A percentile compares a stretch with the other conserved stretches of the same genome.
Conservation (phyloP, 92 coral and sea anemone genomes). For the Porites evermanni region DNA sequence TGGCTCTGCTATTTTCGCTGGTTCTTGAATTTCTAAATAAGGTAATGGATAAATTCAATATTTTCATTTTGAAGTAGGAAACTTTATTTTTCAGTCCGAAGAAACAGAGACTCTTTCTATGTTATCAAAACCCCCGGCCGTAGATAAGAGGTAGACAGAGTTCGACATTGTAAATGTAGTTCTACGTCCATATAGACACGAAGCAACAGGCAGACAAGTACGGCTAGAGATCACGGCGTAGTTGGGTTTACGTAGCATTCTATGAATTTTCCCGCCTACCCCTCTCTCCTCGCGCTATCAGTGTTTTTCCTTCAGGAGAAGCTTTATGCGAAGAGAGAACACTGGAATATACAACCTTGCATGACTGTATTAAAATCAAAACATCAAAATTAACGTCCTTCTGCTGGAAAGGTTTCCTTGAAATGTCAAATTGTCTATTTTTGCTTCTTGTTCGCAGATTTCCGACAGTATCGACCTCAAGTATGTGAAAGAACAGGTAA, state of each 20-base stretch:
- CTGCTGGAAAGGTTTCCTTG: too few species aligned
- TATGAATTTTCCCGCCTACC: not conserved
- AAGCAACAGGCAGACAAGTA: not conserved
- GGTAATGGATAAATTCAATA: too few species aligned
- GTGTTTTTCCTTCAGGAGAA: not conserved
- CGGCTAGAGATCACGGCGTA: not conserved
- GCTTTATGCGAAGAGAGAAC: not conserved
- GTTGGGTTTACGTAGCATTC: not conserved
- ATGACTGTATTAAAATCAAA: too few species aligned
- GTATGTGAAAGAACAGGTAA: constrained; percentile 85
- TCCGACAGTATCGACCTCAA: constrained; percentile 64
- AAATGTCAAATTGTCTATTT: not conserved
- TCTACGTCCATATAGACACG: not conserved
- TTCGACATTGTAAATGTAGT: too few species aligned
- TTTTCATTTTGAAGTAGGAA: too few species aligned
- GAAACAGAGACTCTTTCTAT: not conserved
- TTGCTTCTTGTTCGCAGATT: constrained; percentile 37
- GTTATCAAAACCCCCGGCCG: not conserved
- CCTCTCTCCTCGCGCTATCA: not conserved
- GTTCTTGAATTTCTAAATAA: too few species aligned
- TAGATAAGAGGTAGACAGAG: not conserved
- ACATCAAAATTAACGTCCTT: too few species aligned
- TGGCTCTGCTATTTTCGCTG: too few species aligned
- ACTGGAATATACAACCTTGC: not conserved
- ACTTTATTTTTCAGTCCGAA: not conserved